These are phyloP conservation scores for Acanthurus tractus DNA, from an alignment of 2,797 vertebrate genomes.

Conservation along the genomic window DNA sequence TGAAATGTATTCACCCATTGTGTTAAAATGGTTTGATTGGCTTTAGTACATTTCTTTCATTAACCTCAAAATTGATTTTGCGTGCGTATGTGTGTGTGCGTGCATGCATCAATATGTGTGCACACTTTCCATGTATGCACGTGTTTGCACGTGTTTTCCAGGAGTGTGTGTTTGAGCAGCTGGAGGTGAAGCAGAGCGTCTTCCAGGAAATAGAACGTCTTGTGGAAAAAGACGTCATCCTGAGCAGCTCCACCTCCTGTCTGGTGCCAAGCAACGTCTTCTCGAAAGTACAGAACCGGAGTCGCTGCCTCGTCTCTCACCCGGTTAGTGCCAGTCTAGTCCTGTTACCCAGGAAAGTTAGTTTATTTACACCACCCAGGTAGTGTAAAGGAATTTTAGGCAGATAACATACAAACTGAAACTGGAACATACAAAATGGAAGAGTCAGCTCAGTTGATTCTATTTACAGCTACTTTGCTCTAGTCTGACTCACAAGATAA, in stretches of 20 bases:
- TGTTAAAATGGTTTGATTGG: no score
- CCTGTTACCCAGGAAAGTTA: background rate
- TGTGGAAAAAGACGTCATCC: constrained; percentile 83
- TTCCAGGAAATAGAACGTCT: constrained; percentile 90
- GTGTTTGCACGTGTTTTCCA: constrained; percentile 66
- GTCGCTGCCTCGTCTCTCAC: constrained; percentile 94
- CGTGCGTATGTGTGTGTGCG: background rate
- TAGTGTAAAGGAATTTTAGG: no score
- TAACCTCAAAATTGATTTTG: no score
- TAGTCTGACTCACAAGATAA: background rate
- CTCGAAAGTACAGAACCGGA: constrained; percentile 86
- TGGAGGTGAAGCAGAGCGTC: constrained; percentile 91
- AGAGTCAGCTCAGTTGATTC: background rate
- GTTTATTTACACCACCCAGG: background rate
- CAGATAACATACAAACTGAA: background rate
- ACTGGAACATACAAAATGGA: background rate
- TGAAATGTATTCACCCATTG: no score
- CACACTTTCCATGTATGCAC: background rate
- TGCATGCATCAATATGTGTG: background rate
- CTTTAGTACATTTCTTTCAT: no score
- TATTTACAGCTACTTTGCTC: background rate
- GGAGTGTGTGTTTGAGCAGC: constrained; percentile 94
- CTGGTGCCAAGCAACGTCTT: constrained; percentile 94
- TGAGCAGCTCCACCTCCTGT: constrained; percentile 96
- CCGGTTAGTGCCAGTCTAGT: constrained; percentile 85